Base-by-base conservation (phyloP, 2,797 vertebrate genomes). In the Lepus oiostolus region DNA sequence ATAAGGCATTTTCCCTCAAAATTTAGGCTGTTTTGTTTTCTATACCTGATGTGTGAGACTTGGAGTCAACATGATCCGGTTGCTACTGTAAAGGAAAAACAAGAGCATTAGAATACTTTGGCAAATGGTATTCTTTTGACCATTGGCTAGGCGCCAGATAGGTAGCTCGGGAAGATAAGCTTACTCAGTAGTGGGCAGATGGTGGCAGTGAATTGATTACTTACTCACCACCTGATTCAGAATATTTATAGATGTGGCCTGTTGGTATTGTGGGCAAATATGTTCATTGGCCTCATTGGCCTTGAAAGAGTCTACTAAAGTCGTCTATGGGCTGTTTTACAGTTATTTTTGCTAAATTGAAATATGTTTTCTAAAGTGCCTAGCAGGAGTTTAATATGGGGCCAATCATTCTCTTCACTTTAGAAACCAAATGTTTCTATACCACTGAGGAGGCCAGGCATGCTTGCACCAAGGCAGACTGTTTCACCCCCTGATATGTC, bases 401-500 rank as follows among this genome's bases (percentile, higher is more conserved):
- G 62, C 21, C 28, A 8, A 8, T 88, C 58, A 79, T 92, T 94
- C 10, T 85, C 28, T 95, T 88, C 30, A 52, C 70, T 93, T 95
- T 76, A 97, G 97, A 97, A 94, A 95, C 74, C 83, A 21, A 58
- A 58, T 74, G 71, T 93, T 87, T 89, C 80, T 28, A 94, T 96
- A n/a, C 94, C 90, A 71, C 82, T 96, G 86, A 79, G 84, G 90
- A 79, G 16, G n/a, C 89, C 97, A 82, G 76, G 50, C 82, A 60
- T 32, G 90, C 93, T 95, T 28, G 52, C 47, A 24, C 60, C 95
- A 87, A 85, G 90, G 77, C 77, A 91, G 76, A 81, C 28, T 87
- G 6, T 94, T 96, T 95, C 94, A 95, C 74, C 96, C 88, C 90
- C 90, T 80, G 97, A 97, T 95, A 88, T 96, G 30, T 94, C 89